These are phyloP conservation scores for Cyclina sinensis DNA, from an alignment of 1,140 invertebrate genomes.

Conservation along the genomic window DNA sequence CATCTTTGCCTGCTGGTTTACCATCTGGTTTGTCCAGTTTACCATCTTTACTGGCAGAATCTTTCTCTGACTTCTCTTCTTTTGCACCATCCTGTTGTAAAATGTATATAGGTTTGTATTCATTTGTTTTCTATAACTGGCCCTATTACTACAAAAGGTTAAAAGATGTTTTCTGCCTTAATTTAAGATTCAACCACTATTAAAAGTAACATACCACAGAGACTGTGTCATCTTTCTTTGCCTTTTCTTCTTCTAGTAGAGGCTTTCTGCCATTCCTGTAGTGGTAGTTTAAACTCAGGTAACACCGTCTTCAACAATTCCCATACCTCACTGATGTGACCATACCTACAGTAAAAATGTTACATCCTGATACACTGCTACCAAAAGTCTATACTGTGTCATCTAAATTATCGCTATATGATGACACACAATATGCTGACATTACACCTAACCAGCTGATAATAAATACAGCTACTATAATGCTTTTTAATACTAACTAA, in stretches of 20 bases:
- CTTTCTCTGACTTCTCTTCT: slow-evolving; percentile 77
- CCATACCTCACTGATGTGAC: slow-evolving; percentile 85
- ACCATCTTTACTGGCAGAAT: slow-evolving; percentile 76
- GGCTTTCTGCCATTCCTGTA: slow-evolving; percentile 80
- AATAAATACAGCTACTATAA: too few species aligned
- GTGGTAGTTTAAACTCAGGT: slow-evolving; percentile 84
- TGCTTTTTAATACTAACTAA: too few species aligned
- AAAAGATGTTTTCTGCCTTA: too few species aligned
- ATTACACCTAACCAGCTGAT: too few species aligned
- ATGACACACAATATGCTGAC: too few species aligned
- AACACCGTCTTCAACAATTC: slow-evolving; percentile 79
- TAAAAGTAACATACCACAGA: slow-evolving; percentile 59
- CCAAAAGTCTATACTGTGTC: too few species aligned
- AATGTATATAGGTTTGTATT: neutral
- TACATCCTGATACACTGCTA: neutral
- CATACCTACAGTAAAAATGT: slow-evolving; percentile 76
- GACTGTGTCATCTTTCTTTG: slow-evolving; percentile 71
- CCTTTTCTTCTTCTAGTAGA: slow-evolving; percentile 72
- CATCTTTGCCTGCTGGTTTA: slow-evolving; percentile 75
- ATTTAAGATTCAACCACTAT: too few species aligned
- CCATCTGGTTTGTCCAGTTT: slow-evolving; percentile 81
- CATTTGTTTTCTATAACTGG: neutral
- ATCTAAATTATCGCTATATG: too few species aligned
- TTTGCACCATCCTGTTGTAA: slow-evolving; percentile 74
- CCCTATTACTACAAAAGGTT: too few species aligned